phyloP scores from a whole-genome alignment of 2,797 vertebrate genomes.

The Mormyrops attenuatus region DNA sequence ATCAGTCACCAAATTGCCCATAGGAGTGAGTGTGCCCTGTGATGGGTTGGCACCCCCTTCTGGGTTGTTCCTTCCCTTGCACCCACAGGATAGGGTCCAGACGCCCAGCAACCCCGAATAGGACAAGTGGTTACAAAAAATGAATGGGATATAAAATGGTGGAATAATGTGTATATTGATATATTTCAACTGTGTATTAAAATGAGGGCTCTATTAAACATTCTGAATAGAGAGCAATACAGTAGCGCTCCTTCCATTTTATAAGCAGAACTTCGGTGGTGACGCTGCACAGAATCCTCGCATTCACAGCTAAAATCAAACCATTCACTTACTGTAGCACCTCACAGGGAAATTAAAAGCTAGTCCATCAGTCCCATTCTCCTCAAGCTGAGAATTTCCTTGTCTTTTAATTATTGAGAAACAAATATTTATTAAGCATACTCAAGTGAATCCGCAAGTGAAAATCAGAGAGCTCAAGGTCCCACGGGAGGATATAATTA shows the following conservation, averaged over 20 bases:
- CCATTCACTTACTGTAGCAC: neutral
- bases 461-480: neutral
- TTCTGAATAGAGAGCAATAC: neutral
- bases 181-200: neutral
- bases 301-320: neutral
- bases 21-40: neutral
- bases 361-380: neutral
- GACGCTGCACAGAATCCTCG: neutral
- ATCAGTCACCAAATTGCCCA: neutral
- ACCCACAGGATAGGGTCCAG: neutral
- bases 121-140: neutral
- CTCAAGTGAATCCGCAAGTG: neutral
- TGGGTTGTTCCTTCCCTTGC: neutral
- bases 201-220: neutral
- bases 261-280: neutral
- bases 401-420: neutral
- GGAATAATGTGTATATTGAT: neutral
- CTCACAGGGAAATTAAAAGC: neutral
- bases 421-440: neutral
- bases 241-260: neutral
- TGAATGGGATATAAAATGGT: neutral
- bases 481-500: neutral
- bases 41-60: neutral
- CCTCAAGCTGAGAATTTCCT: constrained; percentile 11
- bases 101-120: neutral